Evolutionary conservation across 2,888 invertebrate species (phyloP).

Genomic region (Chironomus tentans): DNA sequence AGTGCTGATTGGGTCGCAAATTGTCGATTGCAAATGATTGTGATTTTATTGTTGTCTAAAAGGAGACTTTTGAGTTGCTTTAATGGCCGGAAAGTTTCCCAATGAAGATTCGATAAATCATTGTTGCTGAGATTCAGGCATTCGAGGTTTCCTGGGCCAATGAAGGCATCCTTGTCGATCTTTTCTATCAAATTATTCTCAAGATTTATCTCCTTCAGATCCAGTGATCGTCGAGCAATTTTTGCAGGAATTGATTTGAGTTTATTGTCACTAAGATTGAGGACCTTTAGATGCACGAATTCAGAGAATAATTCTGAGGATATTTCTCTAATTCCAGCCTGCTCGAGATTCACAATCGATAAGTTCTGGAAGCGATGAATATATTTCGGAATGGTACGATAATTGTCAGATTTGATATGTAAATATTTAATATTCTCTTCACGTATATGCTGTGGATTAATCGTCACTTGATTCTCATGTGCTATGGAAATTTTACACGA

Average conservation of each 20-base stretch:
- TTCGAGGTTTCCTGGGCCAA: constrained; percentile 16
- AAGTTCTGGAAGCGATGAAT: constrained; percentile 9
- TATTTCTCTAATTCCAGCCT: constrained; percentile 9
- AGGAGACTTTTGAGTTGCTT: not conserved
- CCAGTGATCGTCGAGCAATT: not conserved
- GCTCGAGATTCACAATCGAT: not conserved
- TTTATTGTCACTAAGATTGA: constrained; percentile 16
- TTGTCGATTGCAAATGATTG: not conserved
- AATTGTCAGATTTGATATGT: constrained; percentile 12
- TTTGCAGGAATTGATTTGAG: not conserved
- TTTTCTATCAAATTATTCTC: not conserved
- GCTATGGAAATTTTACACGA: constrained; percentile 22
- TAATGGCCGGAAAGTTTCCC: constrained; percentile 18
- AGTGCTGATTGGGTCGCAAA: constrained; percentile 8
- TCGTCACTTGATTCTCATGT: not conserved
- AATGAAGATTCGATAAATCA: not conserved
- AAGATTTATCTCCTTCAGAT: not conserved
- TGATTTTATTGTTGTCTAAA: not conserved
- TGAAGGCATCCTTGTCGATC: constrained; percentile 14
- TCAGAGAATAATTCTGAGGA: constrained; percentile 13
- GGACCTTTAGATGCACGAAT: not conserved
- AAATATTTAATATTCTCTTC: constrained; percentile 19
- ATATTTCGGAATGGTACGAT: constrained; percentile 15
- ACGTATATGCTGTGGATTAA: not conserved
- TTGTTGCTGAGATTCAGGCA: not conserved